Conservation (phyloP, 2,888 invertebrate species). For the Trichopria drosophilae region DNA sequence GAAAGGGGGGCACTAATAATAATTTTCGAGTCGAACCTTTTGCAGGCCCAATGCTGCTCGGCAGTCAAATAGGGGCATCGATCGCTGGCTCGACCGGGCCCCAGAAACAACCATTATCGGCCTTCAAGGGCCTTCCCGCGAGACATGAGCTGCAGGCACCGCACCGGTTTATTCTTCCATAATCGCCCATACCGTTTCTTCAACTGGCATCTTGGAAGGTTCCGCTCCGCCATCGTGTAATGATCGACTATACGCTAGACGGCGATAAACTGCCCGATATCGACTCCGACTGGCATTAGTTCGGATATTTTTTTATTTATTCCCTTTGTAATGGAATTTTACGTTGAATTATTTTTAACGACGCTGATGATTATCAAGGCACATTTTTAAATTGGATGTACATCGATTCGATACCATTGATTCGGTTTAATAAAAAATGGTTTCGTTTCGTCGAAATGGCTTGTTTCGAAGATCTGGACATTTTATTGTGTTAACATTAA, state of each 20-base stretch:
- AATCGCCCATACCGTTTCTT: constrained; percentile 45
- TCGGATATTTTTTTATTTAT: too few relatives aligned
- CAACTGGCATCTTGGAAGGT: constrained; percentile 34
- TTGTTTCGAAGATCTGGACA: too few relatives aligned
- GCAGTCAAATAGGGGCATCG: constrained; percentile 43
- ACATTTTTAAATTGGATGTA: too few relatives aligned
- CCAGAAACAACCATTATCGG: constrained; percentile 47
- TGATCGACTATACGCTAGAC: constrained; percentile 27
- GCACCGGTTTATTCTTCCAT: constrained; percentile 47
- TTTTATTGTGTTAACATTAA: too few relatives aligned
- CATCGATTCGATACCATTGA: too few relatives aligned
- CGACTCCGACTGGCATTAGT: constrained; percentile 3
- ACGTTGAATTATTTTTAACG: too few relatives aligned
- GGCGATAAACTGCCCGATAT: constrained; percentile 32
- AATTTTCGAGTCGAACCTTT: constrained; percentile 11
- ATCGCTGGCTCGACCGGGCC: constrained; percentile 41
- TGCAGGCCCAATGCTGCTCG: too few relatives aligned
- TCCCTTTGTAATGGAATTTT: too few relatives aligned
- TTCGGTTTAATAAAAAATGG: too few relatives aligned
- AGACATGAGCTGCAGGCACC: constrained; percentile 32
- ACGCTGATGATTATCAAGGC: too few relatives aligned
- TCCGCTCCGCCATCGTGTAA: constrained; percentile 35
- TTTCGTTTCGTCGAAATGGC: too few relatives aligned
- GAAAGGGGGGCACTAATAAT: constrained; percentile 11
- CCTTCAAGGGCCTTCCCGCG: constrained; percentile 49